A percentile compares a stretch with the other conserved stretches of the same genome.
These are phyloP conservation scores for Trinectes maculatus DNA, from an alignment of 2,113 vertebrate genomes.

Conservation along the genomic window DNA sequence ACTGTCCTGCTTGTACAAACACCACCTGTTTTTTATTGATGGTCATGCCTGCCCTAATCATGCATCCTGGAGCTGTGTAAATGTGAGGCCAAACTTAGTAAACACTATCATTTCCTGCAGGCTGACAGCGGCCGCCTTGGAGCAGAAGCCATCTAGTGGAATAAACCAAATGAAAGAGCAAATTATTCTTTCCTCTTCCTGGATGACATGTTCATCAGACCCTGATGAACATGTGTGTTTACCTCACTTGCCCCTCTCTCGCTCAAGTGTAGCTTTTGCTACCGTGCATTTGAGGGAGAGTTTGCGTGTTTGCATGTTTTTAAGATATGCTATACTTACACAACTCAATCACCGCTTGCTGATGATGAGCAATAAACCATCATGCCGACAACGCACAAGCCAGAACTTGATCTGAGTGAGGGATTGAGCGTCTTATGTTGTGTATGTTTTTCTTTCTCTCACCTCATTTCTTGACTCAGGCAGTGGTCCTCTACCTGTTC, in stretches of 20 bases:
- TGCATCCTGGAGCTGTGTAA: conserved; percentile 39
- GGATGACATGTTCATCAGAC: conserved; percentile 73
- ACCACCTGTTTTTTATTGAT: too few relatives aligned
- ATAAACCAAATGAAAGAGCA: conserved; percentile 71
- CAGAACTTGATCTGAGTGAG: background rate
- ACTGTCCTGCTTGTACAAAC: conserved; percentile 33
- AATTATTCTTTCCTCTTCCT: conserved; percentile 69
- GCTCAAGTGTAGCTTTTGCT: conserved; percentile 18
- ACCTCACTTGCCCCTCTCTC: conserved; percentile 37
- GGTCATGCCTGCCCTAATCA: conserved; percentile 32
- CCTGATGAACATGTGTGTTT: conserved; percentile 70
- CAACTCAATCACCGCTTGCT: conserved; percentile 3
- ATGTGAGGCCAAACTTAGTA: conserved; percentile 45
- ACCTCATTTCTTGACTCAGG: background rate
- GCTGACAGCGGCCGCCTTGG: conserved; percentile 58
- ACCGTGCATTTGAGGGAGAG: background rate
- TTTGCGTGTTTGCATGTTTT: conserved; percentile 8
- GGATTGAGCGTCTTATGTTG: conserved; percentile 16
- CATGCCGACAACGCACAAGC: background rate
- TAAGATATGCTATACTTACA: conserved; percentile 6
- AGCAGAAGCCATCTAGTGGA: conserved; percentile 59
- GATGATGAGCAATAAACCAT: background rate
- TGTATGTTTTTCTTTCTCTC: conserved; percentile 25
- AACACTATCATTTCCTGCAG: conserved; percentile 64
- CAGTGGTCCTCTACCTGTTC: conserved; percentile 42